Base-by-base conservation (phyloP, 2,113 vertebrate genomes). In the Paratilapia polleni region DNA sequence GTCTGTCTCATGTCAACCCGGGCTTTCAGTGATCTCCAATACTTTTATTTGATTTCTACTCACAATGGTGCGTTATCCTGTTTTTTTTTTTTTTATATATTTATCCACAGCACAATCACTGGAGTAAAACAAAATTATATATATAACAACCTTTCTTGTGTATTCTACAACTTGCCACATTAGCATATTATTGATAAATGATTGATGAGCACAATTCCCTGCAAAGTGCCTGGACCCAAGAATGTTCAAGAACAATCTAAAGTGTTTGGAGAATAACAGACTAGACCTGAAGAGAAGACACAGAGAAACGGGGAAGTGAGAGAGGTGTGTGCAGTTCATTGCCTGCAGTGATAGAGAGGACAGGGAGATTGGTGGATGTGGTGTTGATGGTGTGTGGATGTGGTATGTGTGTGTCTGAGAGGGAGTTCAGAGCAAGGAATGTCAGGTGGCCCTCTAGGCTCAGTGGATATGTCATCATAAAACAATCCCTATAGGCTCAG, bases 401-500 rank as follows among this genome's bases (percentile, higher is more conserved):
- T 73, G 83, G 28, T 83, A 49, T 86, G 83, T 87, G 76, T 84
- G 89, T 81, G 82, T 83, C 34, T 80, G 81, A 82, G 84, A 74
- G 83, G 88, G 86, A 90, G 93, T 91, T 95, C 93, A 93, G 87
- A 88, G 93, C 89, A 86, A 90, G 95, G 95, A 96, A 96, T 96
- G 94, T 96, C 93, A 95, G 96, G 94, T 96, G 95, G 94, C 93
- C 95, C 95, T 96, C 83, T 92, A 90, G 96, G 95, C 95, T 34
- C 91, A 93, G 93, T 89, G 92, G 93, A 95, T 95, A 94, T 96
- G 94, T 96, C 94, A 95, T 95, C 94, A 95, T 96, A 96, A 95
- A 95, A 95, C 93, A 94, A 95, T 94, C 91, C 90, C 87, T 90
- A 85, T 74, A 84, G 93, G 90, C 89, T 94, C 91, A 90, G 70